These are phyloP conservation scores for Chrysaora quinquecirrha DNA, from an alignment of 30 jellyfish, hydroid and myxozoan genomes.

Conservation along the genomic window DNA sequence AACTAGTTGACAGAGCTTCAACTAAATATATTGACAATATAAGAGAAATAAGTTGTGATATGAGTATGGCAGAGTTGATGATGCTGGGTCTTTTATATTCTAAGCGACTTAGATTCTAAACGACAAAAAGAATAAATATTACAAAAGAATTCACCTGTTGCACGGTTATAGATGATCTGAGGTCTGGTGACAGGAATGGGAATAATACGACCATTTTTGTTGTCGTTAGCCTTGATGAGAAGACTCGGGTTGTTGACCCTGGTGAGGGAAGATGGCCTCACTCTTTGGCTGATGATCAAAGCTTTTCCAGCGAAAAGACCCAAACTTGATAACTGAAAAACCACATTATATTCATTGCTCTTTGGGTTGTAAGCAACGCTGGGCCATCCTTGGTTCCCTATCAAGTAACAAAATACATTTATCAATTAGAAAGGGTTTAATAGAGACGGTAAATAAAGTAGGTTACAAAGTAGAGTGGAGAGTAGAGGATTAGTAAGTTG, in stretches of 20 bases:
- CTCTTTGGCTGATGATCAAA: constrained; percentile 45
- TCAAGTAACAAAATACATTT: too few relatives aligned
- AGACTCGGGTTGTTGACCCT: constrained; percentile 39
- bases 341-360: constrained; percentile 47
- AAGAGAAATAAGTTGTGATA: too few relatives aligned
- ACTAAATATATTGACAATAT: too few relatives aligned
- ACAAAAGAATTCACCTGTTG: constrained; percentile 42
- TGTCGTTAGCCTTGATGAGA: constrained; percentile 45
- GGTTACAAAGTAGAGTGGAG: background rate
- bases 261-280: constrained; percentile 7
- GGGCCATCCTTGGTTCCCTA: constrained; percentile 86
- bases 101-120: too few relatives aligned
- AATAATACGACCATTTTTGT: constrained; percentile 25
- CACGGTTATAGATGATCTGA: constrained; percentile 26
- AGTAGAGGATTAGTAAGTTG: too few relatives aligned
- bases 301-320: constrained; percentile 41
- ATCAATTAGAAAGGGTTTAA: too few relatives aligned
- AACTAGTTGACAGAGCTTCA: too few relatives aligned
- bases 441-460: constrained; percentile 1
- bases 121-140: too few relatives aligned
- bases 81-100: too few relatives aligned
- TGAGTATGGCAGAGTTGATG: too few relatives aligned
- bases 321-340: constrained; percentile 11
- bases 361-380: constrained; percentile 65
- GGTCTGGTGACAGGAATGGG: constrained; percentile 44